Evolutionary conservation across 2,888 invertebrate genomes (phyloP).

Genomic region (Scrobipalpa atriplicella): DNA sequence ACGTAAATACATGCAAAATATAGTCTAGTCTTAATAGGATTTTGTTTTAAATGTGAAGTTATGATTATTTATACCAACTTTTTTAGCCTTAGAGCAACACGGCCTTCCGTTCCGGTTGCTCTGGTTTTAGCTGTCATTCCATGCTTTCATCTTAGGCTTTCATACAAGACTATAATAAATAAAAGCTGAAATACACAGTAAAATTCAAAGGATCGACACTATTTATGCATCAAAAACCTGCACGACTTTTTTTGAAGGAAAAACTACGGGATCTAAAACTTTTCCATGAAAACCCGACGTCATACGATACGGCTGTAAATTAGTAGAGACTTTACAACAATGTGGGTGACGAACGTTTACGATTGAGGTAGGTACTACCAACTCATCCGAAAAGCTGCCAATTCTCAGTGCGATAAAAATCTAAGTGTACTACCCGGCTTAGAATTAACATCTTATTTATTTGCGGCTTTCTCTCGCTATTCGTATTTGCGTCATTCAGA

Average conservation of each 20-base stretch:
- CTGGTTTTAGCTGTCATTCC: no score
- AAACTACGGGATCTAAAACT: background rate
- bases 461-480: conserved; percentile 23
- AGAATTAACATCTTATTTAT: conserved; percentile 26
- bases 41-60: no score
- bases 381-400: conserved; percentile 21
- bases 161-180: no score
- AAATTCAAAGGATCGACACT: no score
- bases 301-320: background rate
- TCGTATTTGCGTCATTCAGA: conserved; percentile 28
- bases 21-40: background rate
- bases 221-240: no score
- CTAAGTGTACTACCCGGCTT: conserved; percentile 25
- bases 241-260: no score
- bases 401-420: conserved; percentile 22
- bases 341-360: conserved; percentile 21
- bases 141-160: no score
- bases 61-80: no score
- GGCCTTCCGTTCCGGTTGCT: no score
- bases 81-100: no score
- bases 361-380: conserved; percentile 8
- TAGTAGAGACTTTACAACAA: conserved; percentile 16
- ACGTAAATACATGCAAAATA: no score
- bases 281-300: background rate
- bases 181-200: no score